Conservation (phyloP, 2,113 vertebrate genomes). For the Bos taurus region ARS-UCD2.0 NC_037334.1:105316001-105316500, state of each 20-base stretch:
- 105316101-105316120: neutral
- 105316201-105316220: neutral
- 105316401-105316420: neutral
- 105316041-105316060: neutral
- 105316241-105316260: neutral
- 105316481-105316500: neutral
- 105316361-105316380: neutral
- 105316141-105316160: neutral
- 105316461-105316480: neutral
- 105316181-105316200: neutral
- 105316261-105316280: neutral
- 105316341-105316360: neutral
- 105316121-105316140: neutral
- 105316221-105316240: neutral
- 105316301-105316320: neutral
- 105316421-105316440: neutral
- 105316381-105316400: neutral
- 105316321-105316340: neutral
- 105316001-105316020: neutral
- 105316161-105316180: neutral
- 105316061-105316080: neutral
- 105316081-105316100: neutral
- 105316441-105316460: neutral
- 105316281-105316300: neutral
- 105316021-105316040: neutral